Conservation (phyloP, 2,797 vertebrate genomes). For the Esox masquinongy region DNA sequence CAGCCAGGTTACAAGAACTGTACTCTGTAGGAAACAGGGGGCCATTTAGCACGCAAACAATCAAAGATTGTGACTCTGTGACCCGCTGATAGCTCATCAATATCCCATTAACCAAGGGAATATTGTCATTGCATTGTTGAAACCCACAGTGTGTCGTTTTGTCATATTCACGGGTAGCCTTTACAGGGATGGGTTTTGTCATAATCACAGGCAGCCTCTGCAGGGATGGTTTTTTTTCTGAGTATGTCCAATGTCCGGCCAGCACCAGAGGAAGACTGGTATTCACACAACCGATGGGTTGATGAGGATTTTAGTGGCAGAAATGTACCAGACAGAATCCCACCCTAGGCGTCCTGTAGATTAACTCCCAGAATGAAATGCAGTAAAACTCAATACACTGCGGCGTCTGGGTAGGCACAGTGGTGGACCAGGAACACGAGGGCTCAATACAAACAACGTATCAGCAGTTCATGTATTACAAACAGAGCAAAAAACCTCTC, state of each 20-base stretch:
- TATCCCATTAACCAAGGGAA: conserved; percentile 13
- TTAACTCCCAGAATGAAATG: background rate
- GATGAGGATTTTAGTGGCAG: conserved; percentile 1
- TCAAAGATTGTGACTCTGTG: background rate
- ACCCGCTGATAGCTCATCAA: conserved; percentile 17
- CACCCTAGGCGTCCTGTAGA: background rate
- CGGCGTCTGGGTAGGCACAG: background rate
- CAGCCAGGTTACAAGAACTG: background rate
- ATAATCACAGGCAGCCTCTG: conserved; percentile 4
- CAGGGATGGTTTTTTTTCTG: background rate
- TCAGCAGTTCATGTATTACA: background rate
- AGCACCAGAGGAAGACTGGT: background rate
- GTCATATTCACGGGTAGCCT: conserved; percentile 9
- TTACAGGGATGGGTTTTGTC: background rate
- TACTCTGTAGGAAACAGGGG: background rate
- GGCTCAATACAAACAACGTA: background rate
- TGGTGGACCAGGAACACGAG: background rate
- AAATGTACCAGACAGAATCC: background rate
- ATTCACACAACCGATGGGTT: conserved; percentile 1
- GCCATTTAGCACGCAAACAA: background rate
- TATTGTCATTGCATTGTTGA: conserved; percentile 5
- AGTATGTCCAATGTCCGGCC: background rate
- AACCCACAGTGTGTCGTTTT: background rate
- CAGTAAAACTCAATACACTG: background rate
- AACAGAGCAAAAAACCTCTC: background rate